Base-by-base conservation (phyloP, 2,797 vertebrate genomes). In the Gadopsis bispinosus region DNA sequence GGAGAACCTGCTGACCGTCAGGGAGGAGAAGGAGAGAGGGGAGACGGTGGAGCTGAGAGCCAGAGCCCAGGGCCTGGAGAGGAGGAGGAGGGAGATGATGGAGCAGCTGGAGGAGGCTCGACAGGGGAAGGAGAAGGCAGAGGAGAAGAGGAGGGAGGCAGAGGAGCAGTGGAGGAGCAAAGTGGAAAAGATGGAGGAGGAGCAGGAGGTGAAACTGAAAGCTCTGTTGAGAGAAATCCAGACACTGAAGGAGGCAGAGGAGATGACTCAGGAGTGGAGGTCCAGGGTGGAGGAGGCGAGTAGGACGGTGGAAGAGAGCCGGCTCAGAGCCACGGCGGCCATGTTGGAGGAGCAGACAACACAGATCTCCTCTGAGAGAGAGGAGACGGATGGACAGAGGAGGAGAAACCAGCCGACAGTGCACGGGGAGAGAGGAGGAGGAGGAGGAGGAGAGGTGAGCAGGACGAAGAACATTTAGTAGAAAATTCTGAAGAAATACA, bases 291-390 rank as follows among this genome's bases (percentile, higher is more conserved):
- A 90, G 19, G 69, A 88, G 50, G 66, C 58, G 4, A 65, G 31
- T 43, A 59, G 17, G 53, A 22, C 54, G 33, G 64, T 90, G 9
- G 83, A 86, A 54, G 90, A 95, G 87, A 94, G 81, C 63, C 90
- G 48, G 4, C 86, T 88, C 20, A 90, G 79, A 73, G 87, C 91
- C 35, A 60, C 68, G 19, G 83, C 85, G 0, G 67, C 87, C 26
- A 87, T 91, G 47, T 71, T 94, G 68, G 94, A 95, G 83, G 84
- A 89, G 22, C 93, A 95, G 84, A 87, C 89, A 66, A 37, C 56
- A 84, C 91, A 88, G 64, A 58, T 29, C 56, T 60, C 63, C n/a
- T 22, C 41, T 41, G n/a, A n/a, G n/a, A n/a, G 84, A 47, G 39
- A 78, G 73, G 79, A 75, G 50, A 75, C 2, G 26, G 66, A 69